These are phyloP conservation scores for Bombus haemorrhoidalis DNA, from an alignment of 1,140 invertebrate genomes.

Conservation along the genomic window DNA sequence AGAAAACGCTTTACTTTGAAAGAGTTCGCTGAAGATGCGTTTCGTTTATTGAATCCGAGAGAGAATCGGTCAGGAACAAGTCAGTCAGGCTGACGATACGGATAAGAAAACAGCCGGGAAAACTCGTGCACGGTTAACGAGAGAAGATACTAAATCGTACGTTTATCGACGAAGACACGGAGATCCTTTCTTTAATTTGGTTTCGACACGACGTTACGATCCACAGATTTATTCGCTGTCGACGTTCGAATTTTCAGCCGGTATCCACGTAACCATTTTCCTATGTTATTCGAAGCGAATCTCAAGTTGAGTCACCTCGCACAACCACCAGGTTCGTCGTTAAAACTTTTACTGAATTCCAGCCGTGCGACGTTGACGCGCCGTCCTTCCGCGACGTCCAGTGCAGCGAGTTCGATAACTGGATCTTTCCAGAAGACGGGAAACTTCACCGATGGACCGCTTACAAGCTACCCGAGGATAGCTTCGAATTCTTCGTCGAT, in stretches of 20 bases:
- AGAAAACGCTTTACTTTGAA: neutral
- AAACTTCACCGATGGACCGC: slow-evolving; percentile 73
- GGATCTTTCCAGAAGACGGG: slow-evolving; percentile 76
- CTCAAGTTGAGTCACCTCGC: neutral
- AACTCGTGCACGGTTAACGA: neutral
- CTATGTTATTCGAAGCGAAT: neutral
- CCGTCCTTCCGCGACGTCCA: slow-evolving; percentile 76
- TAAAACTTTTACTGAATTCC: neutral
- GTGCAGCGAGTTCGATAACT: slow-evolving; percentile 75
- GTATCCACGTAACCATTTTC: neutral
- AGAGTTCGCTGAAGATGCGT: neutral
- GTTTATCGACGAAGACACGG: no score
- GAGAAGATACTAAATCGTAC: neutral
- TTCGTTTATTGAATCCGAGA: neutral
- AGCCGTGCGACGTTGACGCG: slow-evolving; percentile 72
- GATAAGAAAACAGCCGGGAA: neutral
- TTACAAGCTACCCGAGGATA: slow-evolving; percentile 74
- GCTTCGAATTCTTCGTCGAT: slow-evolving; percentile 10
- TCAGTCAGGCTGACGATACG: neutral
- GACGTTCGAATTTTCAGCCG: neutral
- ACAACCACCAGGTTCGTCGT: neutral
- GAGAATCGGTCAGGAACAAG: no score
- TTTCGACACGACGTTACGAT: no score
- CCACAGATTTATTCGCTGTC: neutral
- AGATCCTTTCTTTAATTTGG: no score